These are phyloP conservation scores for Drosophila flavopinicola DNA, from an alignment of 2,888 invertebrate genomes.

Conservation along the genomic window DNA sequence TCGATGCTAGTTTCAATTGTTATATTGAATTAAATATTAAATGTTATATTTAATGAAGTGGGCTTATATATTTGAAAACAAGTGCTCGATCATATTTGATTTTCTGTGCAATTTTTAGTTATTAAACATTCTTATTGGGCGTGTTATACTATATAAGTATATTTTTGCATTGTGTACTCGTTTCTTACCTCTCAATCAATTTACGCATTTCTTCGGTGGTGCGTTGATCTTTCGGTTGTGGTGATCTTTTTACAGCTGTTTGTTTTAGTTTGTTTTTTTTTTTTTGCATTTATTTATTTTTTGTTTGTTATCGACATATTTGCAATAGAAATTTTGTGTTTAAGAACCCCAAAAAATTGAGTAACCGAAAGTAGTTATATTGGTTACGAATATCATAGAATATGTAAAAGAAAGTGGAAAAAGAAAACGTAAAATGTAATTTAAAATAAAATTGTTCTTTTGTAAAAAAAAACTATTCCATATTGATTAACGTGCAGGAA, in stretches of 20 bases:
- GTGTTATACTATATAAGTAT: conserved; percentile 11
- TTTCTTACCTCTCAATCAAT: conserved; percentile 96
- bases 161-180: conserved; percentile 15
- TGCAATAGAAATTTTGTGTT: conserved; percentile 50
- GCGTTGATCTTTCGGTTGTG: conserved; percentile 94
- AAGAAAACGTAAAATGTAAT: conserved; percentile 51
- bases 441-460: conserved; percentile 30
- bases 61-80: neutral
- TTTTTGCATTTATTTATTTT: conserved; percentile 19
- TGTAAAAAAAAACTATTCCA: conserved; percentile 2
- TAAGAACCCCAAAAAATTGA: conserved; percentile 53
- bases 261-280: conserved; percentile 35
- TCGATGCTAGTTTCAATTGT: too few species aligned
- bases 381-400: conserved; percentile 37
- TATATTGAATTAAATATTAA: neutral
- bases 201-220: conserved; percentile 98
- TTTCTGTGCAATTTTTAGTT: conserved; percentile 49
- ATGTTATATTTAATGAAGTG: conserved; percentile 1
- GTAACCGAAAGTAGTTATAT: conserved; percentile 43
- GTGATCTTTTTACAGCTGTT: conserved; percentile 87
- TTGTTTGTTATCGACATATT: conserved; percentile 34
- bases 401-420: conserved; percentile 50
- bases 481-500: conserved; percentile 19
- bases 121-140: neutral
- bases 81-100: neutral